phyloP scores from a whole-genome alignment of 30 jellyfish, hydroid and myxozoan species.

The Pelagia noctiluca region DNA sequence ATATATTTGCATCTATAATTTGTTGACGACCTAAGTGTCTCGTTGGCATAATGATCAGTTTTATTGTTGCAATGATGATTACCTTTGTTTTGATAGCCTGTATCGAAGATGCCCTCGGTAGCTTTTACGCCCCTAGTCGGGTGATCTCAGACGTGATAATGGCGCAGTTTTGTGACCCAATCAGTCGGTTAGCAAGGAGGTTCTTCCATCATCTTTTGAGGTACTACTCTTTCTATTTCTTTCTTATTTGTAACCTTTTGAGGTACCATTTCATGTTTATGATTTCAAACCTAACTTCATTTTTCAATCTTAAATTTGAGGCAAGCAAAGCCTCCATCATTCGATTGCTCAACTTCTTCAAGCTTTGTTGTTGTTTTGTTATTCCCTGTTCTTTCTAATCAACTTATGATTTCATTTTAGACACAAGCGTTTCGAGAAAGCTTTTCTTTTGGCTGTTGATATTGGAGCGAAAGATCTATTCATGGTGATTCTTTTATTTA shows the following conservation, averaged over 20 bases:
- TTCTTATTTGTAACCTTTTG: neutral
- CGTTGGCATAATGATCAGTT: no score
- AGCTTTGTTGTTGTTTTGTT: neutral
- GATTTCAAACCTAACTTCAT: no score
- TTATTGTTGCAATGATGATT: no score
- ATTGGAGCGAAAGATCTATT: constrained; percentile 97
- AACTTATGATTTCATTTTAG: constrained; percentile 34
- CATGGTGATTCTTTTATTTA: constrained; percentile 67
- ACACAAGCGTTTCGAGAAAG: constrained; percentile 95
- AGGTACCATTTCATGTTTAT: no score
- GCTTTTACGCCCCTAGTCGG: constrained; percentile 91
- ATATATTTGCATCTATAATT: no score
- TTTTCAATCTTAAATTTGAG: no score
- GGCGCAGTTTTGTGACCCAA: constrained; percentile 83
- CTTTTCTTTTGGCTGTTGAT: constrained; percentile 96
- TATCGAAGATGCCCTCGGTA: constrained; percentile 93
- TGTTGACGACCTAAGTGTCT: no score
- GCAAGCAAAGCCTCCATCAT: no score
- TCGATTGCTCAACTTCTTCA: neutral
- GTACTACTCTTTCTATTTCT: constrained; percentile 22
- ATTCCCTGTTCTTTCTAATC: neutral
- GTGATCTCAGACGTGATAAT: constrained; percentile 76
- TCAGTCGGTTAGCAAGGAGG: constrained; percentile 92
- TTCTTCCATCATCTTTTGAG: constrained; percentile 93
- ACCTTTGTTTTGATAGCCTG: constrained; percentile 58